Conservation (phyloP, 2,797 vertebrate species). For the Picus viridis region DNA sequence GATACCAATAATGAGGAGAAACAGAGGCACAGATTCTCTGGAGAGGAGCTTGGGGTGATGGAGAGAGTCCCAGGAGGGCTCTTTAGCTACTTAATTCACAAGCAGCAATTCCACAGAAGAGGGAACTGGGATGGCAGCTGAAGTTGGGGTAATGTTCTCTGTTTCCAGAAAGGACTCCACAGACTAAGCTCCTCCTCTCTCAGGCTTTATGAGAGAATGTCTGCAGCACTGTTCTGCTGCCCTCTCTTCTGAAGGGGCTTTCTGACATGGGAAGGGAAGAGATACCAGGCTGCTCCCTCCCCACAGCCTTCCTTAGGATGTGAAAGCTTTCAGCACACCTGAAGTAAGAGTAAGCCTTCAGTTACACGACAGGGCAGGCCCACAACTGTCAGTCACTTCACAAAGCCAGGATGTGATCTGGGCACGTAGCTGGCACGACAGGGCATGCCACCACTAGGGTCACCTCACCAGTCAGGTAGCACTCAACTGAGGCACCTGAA, state of each 20-base stretch:
- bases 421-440: accelerated
- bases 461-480: not conserved
- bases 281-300: not conserved
- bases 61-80: not conserved
- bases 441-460: accelerated
- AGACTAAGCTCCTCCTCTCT: not conserved
- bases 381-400: accelerated
- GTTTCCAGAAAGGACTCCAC: not conserved
- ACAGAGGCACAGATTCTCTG: accelerated
- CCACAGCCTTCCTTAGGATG: not conserved
- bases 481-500: not conserved
- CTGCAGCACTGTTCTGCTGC: not conserved
- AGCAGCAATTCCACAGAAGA: not conserved
- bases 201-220: accelerated
- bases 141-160: not conserved
- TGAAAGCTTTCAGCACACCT: not conserved
- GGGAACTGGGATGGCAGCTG: accelerated
- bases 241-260: not conserved
- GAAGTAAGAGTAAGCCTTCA: not conserved
- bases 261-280: not conserved
- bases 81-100: not conserved
- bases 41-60: not conserved
- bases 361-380: not conserved
- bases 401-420: accelerated
- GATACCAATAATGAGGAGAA: not conserved